Evolutionary conservation across 2,888 invertebrate genomes (phyloP).

Genomic region (Minunthozetes semirufus): DNA sequence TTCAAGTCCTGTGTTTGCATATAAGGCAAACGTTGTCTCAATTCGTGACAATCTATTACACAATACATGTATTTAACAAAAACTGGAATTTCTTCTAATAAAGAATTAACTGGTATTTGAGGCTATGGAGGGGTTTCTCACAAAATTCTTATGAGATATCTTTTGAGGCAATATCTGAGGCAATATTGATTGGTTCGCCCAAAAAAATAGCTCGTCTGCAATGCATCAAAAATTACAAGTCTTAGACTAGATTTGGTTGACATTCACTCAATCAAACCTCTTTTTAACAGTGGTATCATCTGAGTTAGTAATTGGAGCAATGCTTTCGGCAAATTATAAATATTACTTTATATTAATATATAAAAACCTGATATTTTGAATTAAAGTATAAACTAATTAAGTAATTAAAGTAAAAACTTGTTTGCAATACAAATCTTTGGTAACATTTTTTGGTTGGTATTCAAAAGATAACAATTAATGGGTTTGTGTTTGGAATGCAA

Average conservation of each 20-base stretch:
- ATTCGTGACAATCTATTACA: not conserved
- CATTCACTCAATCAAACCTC: not conserved
- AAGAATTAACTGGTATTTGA: not conserved
- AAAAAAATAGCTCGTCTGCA: not conserved
- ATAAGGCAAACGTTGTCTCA: not conserved
- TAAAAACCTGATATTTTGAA: not conserved
- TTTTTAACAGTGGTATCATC: too few relatives aligned
- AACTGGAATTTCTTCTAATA: not conserved
- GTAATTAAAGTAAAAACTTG: not conserved
- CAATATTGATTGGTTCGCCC: not conserved
- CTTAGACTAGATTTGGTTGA: not conserved
- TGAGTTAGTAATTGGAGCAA: conserved; percentile 8
- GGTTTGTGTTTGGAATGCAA: not conserved
- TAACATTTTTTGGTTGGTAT: not conserved
- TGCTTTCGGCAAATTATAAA: not conserved
- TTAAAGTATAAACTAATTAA: not conserved
- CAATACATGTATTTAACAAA: not conserved
- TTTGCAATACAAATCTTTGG: not conserved
- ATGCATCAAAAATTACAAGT: not conserved
- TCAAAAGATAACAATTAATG: not conserved
- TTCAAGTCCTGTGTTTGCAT: not conserved
- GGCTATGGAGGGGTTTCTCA: not conserved
- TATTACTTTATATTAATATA: not conserved
- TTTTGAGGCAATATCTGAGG: not conserved
- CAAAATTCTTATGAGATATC: not conserved